Evolutionary conservation across 2,113 vertebrate species (phyloP).

Genomic region (Channa argus): DNA sequence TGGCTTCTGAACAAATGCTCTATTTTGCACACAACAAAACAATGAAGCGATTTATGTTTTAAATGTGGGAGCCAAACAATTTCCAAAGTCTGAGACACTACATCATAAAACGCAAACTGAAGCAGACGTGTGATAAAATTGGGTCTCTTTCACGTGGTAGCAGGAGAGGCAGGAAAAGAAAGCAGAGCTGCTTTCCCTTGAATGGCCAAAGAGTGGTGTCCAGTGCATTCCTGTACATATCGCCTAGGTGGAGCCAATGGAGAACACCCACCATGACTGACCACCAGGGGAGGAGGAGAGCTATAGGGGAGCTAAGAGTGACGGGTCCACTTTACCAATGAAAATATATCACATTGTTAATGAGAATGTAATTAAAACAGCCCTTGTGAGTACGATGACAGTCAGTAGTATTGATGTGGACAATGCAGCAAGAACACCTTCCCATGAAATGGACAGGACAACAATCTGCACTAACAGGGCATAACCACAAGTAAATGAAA

Average conservation of each 20-base stretch:
- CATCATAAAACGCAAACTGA: slow-evolving; percentile 19
- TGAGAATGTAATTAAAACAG: no score
- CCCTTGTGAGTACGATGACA: no score
- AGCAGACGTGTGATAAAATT: slow-evolving; percentile 29
- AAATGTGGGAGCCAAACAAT: slow-evolving; percentile 1
- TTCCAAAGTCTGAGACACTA: slow-evolving; percentile 15
- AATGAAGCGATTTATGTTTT: slow-evolving; percentile 35
- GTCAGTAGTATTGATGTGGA: no score
- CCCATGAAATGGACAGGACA: not conserved
- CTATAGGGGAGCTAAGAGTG: no score
- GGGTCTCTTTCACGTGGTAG: slow-evolving; percentile 44
- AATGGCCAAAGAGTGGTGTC: slow-evolving; percentile 51
- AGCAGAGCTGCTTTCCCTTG: slow-evolving; percentile 56
- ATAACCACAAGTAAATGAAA: not conserved
- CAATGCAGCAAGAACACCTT: no score
- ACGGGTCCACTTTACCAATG: no score
- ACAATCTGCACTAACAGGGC: not conserved
- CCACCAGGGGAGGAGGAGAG: not conserved
- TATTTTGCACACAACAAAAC: slow-evolving; percentile 1
- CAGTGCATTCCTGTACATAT: slow-evolving; percentile 49
- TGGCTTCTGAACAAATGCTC: not conserved
- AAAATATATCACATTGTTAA: no score
- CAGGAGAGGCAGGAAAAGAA: slow-evolving; percentile 35
- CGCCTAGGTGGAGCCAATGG: slow-evolving; percentile 33
- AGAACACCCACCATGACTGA: not conserved